These are phyloP conservation scores for Hydrolagus affinis DNA, from an alignment of 2,113 vertebrate genomes.

Conservation along the genomic window DNA sequence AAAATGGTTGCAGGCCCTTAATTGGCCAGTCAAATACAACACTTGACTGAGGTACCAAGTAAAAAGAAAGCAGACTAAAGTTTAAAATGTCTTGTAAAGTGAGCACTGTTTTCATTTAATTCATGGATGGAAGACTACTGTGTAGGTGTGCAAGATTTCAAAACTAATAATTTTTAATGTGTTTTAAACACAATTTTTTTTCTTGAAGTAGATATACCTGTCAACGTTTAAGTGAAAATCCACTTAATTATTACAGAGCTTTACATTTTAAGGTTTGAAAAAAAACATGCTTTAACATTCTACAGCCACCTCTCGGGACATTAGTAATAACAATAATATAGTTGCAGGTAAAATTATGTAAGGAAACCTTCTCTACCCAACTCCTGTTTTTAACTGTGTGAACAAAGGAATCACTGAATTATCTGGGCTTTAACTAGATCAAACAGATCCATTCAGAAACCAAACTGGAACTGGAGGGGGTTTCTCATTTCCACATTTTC, in stretches of 20 bases:
- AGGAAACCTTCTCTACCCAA: neutral
- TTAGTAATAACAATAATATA: too few species aligned
- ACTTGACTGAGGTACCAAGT: neutral
- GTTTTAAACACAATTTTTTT: conserved; percentile 25
- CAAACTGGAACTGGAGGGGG: neutral
- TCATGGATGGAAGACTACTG: conserved; percentile 16
- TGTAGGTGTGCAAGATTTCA: conserved; percentile 23
- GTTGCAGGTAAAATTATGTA: neutral
- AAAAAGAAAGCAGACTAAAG: conserved; percentile 18
- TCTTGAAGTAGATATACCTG: conserved; percentile 13
- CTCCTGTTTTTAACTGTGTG: too few species aligned
- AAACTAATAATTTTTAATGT: neutral
- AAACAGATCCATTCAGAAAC: neutral
- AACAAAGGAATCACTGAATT: too few species aligned
- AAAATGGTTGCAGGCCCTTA: neutral
- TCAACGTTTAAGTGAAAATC: neutral
- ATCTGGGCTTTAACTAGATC: too few species aligned
- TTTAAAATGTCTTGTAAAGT: conserved; percentile 26
- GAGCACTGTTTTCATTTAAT: neutral
- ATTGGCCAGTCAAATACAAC: neutral
- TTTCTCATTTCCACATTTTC: too few species aligned
- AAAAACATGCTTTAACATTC: neutral
- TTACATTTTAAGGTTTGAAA: neutral
- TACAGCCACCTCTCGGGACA: neutral
- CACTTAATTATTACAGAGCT: neutral